Evolutionary conservation across 2,888 invertebrate genomes (phyloP).

Genomic region (Morpho deidamia): DNA sequence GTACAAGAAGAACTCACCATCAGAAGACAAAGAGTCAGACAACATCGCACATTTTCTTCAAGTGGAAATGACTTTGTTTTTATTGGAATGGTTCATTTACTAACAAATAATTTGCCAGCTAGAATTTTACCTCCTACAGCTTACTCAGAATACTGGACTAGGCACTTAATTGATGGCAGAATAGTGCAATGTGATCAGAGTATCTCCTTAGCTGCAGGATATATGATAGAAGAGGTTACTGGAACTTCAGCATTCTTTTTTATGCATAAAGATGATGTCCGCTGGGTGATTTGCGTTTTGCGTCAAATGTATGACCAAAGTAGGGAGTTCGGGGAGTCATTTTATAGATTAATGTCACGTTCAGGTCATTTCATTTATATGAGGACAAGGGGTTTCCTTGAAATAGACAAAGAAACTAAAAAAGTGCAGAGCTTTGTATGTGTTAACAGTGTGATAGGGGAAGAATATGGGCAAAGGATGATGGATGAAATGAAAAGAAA

Average conservation of each 20-base stretch:
- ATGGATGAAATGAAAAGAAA: constrained; percentile 88
- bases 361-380: constrained; percentile 92
- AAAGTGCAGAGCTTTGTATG: constrained; percentile 92
- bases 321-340: constrained; percentile 90
- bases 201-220: constrained; percentile 92
- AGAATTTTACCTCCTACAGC: constrained; percentile 78
- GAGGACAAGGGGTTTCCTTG: constrained; percentile 89
- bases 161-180: constrained; percentile 92
- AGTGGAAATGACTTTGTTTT: constrained; percentile 83
- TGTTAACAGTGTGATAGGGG: constrained; percentile 87
- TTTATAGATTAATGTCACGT: constrained; percentile 88
- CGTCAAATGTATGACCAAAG: constrained; percentile 93
- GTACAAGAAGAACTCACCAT: constrained; percentile 73
- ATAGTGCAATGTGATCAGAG: constrained; percentile 95
- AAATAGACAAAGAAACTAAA: constrained; percentile 86
- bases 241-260: constrained; percentile 93
- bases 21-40: constrained; percentile 71
- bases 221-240: constrained; percentile 92
- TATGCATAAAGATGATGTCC: constrained; percentile 93
- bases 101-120: constrained; percentile 77
- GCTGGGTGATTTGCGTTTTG: constrained; percentile 92
- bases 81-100: constrained; percentile 85
- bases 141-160: constrained; percentile 92
- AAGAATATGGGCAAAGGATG: constrained; percentile 85
- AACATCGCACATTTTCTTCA: constrained; percentile 68